Base-by-base conservation (phyloP, 2,888 invertebrate genomes). In the Anorthoa munda region DNA sequence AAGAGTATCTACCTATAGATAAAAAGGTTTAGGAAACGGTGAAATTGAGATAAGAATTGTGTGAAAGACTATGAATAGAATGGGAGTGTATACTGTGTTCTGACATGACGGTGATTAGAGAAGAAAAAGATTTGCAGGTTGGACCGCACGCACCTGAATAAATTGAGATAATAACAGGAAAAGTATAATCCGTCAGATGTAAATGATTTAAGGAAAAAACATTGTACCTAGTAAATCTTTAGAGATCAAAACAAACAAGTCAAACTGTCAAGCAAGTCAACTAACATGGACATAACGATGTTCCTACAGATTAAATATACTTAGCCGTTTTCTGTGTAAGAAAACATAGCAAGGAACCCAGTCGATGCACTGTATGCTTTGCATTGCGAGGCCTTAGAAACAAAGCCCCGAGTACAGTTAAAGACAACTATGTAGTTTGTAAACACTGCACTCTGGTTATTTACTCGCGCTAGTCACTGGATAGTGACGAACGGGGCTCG, bases 391-490 rank as follows among this genome's bases (percentile, higher is more conserved):
- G 56, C 31, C 56, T 53, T 58, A 65, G 65, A 53, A 82, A 79
- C 73, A 79, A 73, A 83, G 67, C 79, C 12, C 9, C 21, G 18
- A 65, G 66, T 77, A 79, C 79, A 59, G 77, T 77, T 82, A 82
- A 79, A 69, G 66, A 31, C 73, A 26, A 65, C 50, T 77, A 82
- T 82, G 80, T 66, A 68, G 71, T 55, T 48, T 39, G 78, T 77
- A 82, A 81, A 81, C 65, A 81, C 63, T 64, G 66, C 79, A 82
- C 64, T 81, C 63, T 46, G 31, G 23, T 61, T 81, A 73, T 81
- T 81, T 79, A 73, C 79, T 67, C 45, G 73, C 56, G 45, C 81
- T 23, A 51, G 71, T 82, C 60, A 67, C 71, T 71, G 50, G 69
- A 11, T 61, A 73, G 59, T 65, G 79, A 79, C 64, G 58, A 73